Conservation (phyloP, 2,113 vertebrate genomes). For the Ammospiza caudacuta region DNA sequence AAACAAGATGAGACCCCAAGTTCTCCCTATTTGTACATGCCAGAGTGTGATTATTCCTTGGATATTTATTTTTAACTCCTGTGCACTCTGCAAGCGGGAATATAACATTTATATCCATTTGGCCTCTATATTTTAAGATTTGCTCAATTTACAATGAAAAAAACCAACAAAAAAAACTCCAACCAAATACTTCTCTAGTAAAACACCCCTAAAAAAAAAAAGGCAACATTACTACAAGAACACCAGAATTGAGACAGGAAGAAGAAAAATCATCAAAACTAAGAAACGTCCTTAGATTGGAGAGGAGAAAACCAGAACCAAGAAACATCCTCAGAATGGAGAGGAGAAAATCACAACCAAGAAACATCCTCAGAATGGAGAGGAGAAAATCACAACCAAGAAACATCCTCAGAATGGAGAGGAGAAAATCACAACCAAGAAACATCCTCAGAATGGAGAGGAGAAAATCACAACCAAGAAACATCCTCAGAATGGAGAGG, state of each 20-base stretch:
- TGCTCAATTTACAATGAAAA: not conserved
- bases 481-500: no score
- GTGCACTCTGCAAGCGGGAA: not conserved
- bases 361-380: not conserved
- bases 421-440: not conserved
- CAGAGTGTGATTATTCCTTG: not conserved
- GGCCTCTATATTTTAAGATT: not conserved
- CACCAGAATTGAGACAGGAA: not conserved
- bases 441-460: not conserved
- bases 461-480: not conserved
- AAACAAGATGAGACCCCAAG: not conserved
- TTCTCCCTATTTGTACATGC: not conserved
- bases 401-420: no score
- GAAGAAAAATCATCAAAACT: not conserved
- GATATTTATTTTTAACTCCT: not conserved
- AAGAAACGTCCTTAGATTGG: not conserved
- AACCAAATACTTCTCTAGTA: not conserved
- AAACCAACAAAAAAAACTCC: not conserved
- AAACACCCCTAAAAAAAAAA: not conserved
- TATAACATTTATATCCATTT: not conserved
- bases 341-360: no score
- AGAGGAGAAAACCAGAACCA: not conserved
- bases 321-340: not conserved
- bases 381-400: not conserved
- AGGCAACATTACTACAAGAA: not conserved